Percentiles rank a stretch among this genome's conserved stretches.
Evolutionary conservation across 2,113 vertebrate genomes (phyloP).

Genomic region (Pygoscelis antarcticus): DNA sequence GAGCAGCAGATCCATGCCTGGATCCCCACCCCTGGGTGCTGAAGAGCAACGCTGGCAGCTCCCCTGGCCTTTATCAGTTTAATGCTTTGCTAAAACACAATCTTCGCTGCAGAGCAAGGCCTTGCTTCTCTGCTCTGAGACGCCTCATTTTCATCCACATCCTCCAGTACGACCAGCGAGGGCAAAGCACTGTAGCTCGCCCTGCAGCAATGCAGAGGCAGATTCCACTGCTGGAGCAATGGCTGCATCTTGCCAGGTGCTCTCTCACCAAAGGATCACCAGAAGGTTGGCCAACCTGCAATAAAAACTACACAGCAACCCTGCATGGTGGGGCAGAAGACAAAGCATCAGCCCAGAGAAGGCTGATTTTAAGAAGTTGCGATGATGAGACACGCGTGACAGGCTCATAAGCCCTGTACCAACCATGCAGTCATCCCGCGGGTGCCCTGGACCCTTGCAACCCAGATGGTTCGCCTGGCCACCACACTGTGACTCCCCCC

Average conservation of each 20-base stretch:
- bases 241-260: accelerated
- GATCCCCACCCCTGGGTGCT: background rate
- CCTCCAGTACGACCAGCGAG: background rate
- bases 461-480: background rate
- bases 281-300: background rate
- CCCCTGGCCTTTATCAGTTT: background rate
- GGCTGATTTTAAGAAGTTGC: background rate
- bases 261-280: background rate
- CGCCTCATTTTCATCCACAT: background rate
- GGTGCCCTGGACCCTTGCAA: background rate
- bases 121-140: background rate
- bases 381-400: background rate
- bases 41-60: background rate
- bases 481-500: background rate
- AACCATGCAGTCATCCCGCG: background rate
- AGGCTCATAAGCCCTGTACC: background rate
- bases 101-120: background rate
- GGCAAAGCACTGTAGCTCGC: background rate
- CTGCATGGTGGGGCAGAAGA: background rate
- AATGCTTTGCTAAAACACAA: background rate
- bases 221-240: background rate
- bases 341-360: background rate
- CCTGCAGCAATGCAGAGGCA: background rate
- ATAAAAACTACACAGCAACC: background rate
- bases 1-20: background rate